Evolutionary conservation across 1,140 invertebrate species (phyloP).

Genomic region (Camponotus vicinus): DNA sequence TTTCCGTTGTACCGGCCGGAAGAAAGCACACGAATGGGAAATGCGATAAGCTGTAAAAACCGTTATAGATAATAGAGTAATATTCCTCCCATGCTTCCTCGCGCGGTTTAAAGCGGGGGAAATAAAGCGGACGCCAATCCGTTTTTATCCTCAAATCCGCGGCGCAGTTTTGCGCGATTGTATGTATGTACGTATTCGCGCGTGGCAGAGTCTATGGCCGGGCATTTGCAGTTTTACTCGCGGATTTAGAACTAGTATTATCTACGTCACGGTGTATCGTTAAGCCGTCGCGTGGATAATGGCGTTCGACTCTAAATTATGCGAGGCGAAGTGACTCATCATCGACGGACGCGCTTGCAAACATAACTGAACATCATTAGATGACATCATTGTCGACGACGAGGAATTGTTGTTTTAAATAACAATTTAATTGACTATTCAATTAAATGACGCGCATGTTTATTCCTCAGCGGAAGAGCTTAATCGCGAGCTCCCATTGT

Average conservation of each 20-base stretch:
- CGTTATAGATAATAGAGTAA: constrained; percentile 57
- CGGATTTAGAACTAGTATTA: constrained; percentile 49
- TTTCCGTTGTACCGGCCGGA: background rate
- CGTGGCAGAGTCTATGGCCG: background rate
- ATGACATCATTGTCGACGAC: background rate
- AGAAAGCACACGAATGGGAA: constrained; percentile 17
- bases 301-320: constrained; percentile 41
- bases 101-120: constrained; percentile 30
- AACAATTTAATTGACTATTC: constrained; percentile 27
- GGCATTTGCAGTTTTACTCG: constrained; percentile 21
- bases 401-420: constrained; percentile 32
- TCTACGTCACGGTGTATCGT: constrained; percentile 33
- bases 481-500: constrained; percentile 19
- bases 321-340: constrained; percentile 19
- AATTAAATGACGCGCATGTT: constrained; percentile 32
- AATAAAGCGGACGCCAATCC: constrained; percentile 52
- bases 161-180: background rate
- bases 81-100: constrained; percentile 18
- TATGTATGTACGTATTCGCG: background rate
- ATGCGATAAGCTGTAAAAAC: constrained; percentile 55
- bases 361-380: background rate
- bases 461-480: constrained; percentile 13
- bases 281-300: constrained; percentile 41
- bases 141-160: constrained; percentile 56
- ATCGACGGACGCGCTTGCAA: constrained; percentile 9